Evolutionary conservation across 1,140 invertebrate genomes (phyloP).

Genomic region (Danaus plexippus): DNA sequence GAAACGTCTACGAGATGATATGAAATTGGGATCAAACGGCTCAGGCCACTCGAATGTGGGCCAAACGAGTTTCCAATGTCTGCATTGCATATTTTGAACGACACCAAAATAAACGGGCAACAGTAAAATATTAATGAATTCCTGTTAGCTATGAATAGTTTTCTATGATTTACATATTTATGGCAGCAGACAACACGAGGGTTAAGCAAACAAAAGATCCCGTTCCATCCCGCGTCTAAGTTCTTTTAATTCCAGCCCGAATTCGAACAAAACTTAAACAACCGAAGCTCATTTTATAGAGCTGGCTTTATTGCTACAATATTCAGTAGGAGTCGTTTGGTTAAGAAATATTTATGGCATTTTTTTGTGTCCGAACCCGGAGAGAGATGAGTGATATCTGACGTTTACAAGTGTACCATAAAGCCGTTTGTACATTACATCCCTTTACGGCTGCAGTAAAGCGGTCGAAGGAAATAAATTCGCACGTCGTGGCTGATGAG

Average conservation of each 20-base stretch:
- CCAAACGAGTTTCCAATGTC: conserved; percentile 8
- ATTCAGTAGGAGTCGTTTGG: conserved; percentile 63
- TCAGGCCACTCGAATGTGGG: conserved; percentile 7
- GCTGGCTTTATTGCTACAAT: conserved; percentile 53
- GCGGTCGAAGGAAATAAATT: conserved; percentile 38
- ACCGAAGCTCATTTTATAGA: conserved; percentile 57
- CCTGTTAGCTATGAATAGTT: conserved; percentile 59
- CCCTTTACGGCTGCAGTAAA: conserved; percentile 50
- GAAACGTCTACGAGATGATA: neutral
- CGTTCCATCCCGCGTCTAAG: conserved; percentile 34
- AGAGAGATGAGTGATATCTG: conserved; percentile 59
- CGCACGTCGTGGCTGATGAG: conserved; percentile 36
- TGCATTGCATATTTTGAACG: conserved; percentile 21
- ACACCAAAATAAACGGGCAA: conserved; percentile 24
- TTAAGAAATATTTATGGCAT: conserved; percentile 58
- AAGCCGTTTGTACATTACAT: conserved; percentile 60
- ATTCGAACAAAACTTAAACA: conserved; percentile 51
- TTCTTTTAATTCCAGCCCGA: conserved; percentile 46
- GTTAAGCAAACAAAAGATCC: conserved; percentile 48
- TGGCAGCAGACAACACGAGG: conserved; percentile 33
- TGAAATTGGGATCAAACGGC: neutral
- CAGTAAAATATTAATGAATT: conserved; percentile 51
- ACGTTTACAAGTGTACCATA: conserved; percentile 60
- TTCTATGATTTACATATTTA: conserved; percentile 63
- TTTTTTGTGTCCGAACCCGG: conserved; percentile 40